phyloP scores from a whole-genome alignment of 2,888 invertebrate species.

The Chironomus riparius region DNA sequence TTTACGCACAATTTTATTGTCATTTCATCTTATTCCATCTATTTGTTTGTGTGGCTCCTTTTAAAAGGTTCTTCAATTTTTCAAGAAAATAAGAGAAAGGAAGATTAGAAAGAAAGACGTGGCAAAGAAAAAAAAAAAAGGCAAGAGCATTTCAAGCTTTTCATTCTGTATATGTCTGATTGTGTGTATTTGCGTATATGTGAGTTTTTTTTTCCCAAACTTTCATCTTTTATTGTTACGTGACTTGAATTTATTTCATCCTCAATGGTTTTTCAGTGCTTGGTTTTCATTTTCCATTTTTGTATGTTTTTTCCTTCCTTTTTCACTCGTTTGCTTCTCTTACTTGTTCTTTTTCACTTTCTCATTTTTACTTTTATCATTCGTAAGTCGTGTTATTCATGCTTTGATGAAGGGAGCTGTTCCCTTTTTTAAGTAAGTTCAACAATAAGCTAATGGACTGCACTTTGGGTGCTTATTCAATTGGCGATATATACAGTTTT shows the following conservation, averaged over 20 bases:
- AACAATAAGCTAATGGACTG: no score
- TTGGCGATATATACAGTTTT: no score
- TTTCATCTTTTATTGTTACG: constrained; percentile 26
- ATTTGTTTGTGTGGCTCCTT: neutral
- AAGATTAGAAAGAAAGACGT: neutral
- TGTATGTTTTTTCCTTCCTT: neutral
- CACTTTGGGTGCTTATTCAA: no score
- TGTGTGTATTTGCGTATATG: constrained; percentile 16
- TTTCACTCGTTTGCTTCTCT: neutral
- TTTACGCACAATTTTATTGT: constrained; percentile 8
- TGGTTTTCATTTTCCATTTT: constrained; percentile 20
- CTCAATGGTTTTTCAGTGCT: constrained; percentile 9
- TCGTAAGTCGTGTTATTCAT: neutral
- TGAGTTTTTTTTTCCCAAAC: constrained; percentile 16
- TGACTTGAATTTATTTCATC: constrained; percentile 19
- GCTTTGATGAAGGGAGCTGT: neutral
- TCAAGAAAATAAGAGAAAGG: neutral
- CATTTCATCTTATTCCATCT: neutral
- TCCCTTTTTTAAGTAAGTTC: neutral
- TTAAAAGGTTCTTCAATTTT: neutral
- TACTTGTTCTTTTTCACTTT: neutral
- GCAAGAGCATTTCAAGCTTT: neutral
- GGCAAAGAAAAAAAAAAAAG: neutral
- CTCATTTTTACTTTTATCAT: neutral
- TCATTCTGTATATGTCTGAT: constrained; percentile 15